phyloP scores from a whole-genome alignment of 1,140 invertebrate species.

The Drosophila melanogaster region Release_6_plus_ISO1_MT NC_004354.4:18464001-18464500 shows the following conservation, averaged over 20 bases:
- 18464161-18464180: slow-evolving; percentile 2
- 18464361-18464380: slow-evolving; percentile 80
- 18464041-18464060: slow-evolving; percentile 46
- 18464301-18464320: not conserved
- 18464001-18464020: slow-evolving; percentile 10
- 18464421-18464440: slow-evolving; percentile 36
- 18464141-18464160: not conserved
- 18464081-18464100: not conserved
- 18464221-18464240: slow-evolving; percentile 26
- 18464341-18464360: slow-evolving; percentile 34
- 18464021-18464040: slow-evolving; percentile 40
- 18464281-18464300: slow-evolving; percentile 6
- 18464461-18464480: slow-evolving; percentile 23
- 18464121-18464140: slow-evolving; percentile 2
- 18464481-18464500: not conserved
- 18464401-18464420: slow-evolving; percentile 70
- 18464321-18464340: not conserved
- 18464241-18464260: not conserved
- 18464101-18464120: slow-evolving; percentile 26
- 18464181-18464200: slow-evolving; percentile 56
- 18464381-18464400: slow-evolving; percentile 82
- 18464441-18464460: slow-evolving; percentile 29
- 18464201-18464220: slow-evolving; percentile 69
- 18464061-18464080: slow-evolving; percentile 3
- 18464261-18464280: not conserved